These are phyloP conservation scores for Ditylenchus dipsaci DNA, from an alignment of 1,140 invertebrate genomes.

Conservation along the genomic window DNA sequence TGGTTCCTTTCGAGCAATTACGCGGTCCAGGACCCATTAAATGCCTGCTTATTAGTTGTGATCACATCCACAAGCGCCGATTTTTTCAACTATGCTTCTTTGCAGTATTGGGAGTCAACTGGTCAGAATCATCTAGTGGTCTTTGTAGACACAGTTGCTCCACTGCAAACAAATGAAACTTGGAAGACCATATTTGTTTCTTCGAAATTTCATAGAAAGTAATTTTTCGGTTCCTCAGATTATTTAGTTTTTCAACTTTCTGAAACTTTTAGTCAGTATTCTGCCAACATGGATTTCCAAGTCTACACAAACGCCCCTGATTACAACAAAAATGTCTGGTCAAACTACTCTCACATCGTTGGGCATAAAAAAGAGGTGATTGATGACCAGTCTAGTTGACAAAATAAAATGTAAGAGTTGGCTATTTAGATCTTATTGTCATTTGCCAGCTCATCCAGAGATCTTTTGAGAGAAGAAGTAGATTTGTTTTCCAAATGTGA, in stretches of 20 bases:
- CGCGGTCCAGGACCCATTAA: neutral
- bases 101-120: neutral
- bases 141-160: neutral
- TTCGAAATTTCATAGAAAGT: neutral
- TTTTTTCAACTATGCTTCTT: neutral
- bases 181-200: neutral
- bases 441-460: neutral
- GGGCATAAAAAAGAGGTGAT: neutral
- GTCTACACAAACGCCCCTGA: neutral
- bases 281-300: neutral
- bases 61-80: neutral
- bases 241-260: no score
- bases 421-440: neutral
- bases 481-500: neutral
- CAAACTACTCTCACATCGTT: neutral
- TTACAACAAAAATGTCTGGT: neutral
- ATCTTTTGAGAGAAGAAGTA: neutral
- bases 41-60: neutral
- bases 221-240: no score
- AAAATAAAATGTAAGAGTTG: neutral
- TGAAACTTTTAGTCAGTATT: neutral
- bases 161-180: neutral
- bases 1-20: neutral
- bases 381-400: neutral
- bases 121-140: neutral